Evolutionary conservation across 1,140 invertebrate genomes (phyloP).

Genomic region (Dreissena rostriformis): DNA sequence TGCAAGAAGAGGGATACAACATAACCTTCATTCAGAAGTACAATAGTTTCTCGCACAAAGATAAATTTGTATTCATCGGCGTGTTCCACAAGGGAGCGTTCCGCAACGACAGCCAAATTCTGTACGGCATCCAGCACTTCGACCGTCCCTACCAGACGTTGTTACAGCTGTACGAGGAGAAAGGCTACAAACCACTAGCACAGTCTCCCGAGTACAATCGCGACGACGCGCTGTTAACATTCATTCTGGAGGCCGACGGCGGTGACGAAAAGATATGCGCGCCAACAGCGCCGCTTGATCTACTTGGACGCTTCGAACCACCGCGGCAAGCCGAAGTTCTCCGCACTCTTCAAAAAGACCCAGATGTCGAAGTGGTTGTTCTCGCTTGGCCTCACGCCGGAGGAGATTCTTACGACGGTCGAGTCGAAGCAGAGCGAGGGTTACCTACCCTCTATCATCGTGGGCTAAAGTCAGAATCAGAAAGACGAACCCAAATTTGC

Average conservation of each 20-base stretch:
- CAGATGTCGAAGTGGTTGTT: constrained; percentile 64
- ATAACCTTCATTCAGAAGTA: constrained; percentile 76
- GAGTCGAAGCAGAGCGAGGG: constrained; percentile 57
- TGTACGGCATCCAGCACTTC: constrained; percentile 73
- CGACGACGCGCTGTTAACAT: constrained; percentile 69
- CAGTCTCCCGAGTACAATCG: constrained; percentile 70
- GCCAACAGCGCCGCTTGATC: constrained; percentile 59
- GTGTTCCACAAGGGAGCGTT: constrained; percentile 70
- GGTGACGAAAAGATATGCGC: constrained; percentile 57
- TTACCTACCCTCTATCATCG: constrained; percentile 63
- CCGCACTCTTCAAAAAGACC: constrained; percentile 72
- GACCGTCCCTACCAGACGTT: constrained; percentile 74
- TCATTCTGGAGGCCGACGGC: constrained; percentile 71
- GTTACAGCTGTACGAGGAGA: constrained; percentile 70
- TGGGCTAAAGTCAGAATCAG: constrained; percentile 64
- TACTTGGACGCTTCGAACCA: constrained; percentile 73
- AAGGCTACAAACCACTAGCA: constrained; percentile 70
- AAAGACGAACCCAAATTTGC: constrained; percentile 58
- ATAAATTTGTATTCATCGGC: constrained; percentile 67
- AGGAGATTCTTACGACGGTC: constrained; percentile 55
- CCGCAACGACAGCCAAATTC: constrained; percentile 65
- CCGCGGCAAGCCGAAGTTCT: constrained; percentile 70
- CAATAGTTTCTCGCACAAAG: constrained; percentile 66
- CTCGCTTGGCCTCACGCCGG: constrained; percentile 53
- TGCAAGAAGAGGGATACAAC: constrained; percentile 69